A percentile compares a stretch with the other conserved stretches of the same genome.
Conservation (phyloP, 2,888 invertebrate species). For the Mythimna impura region DNA sequence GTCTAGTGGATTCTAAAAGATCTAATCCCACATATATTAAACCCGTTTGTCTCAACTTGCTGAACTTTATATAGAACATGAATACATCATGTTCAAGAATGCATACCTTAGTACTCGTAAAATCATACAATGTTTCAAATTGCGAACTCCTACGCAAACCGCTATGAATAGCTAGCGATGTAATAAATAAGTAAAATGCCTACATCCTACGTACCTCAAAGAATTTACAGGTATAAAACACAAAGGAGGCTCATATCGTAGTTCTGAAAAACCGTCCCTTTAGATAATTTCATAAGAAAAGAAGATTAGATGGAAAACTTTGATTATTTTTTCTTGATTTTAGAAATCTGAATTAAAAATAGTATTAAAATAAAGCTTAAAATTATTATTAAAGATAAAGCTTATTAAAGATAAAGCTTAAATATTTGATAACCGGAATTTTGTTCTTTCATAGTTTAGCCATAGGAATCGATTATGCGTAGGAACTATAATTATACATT, state of each 20-base stretch:
- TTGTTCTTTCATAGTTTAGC: too few species aligned
- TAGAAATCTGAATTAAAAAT: neutral
- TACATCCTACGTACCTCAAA: constrained; percentile 18
- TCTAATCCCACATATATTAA: neutral
- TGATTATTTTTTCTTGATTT: neutral
- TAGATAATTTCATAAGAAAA: constrained; percentile 1
- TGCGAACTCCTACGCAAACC: constrained; percentile 20
- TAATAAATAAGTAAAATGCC: constrained; percentile 40
- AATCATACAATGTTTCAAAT: constrained; percentile 24
- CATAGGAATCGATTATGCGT: too few species aligned
- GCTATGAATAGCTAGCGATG: constrained; percentile 14
- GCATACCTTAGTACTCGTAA: constrained; percentile 2
- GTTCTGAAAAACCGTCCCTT: constrained; percentile 4
- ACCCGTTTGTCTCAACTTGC: neutral
- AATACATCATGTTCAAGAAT: neutral
- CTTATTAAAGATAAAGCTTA: neutral
- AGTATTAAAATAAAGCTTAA: neutral
- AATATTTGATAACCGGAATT: too few species aligned
- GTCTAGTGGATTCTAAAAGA: neutral
- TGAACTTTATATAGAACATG: neutral
- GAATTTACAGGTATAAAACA: constrained; percentile 16
- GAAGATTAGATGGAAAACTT: neutral
- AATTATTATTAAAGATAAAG: too few species aligned
- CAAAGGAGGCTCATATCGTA: constrained; percentile 7
- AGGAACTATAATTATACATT: too few species aligned